These are phyloP conservation scores for Limnothrissa miodon DNA, from an alignment of 2,113 vertebrate genomes.

Conservation along the genomic window DNA sequence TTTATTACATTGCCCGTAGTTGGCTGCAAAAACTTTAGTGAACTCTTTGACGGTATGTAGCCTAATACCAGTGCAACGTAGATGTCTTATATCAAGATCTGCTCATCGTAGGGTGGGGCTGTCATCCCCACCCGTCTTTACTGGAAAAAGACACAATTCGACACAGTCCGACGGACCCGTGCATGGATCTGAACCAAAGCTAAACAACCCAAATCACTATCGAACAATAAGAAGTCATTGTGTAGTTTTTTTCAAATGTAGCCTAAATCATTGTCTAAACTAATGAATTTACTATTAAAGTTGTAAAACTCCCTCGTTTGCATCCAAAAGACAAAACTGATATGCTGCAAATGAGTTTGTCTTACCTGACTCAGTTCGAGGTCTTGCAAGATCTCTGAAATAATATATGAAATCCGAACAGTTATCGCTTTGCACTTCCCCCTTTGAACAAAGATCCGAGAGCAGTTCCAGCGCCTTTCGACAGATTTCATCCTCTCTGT, in stretches of 20 bases:
- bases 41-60: neutral
- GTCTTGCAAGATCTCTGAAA: slow-evolving; percentile 88
- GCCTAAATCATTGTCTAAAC: neutral
- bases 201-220: neutral
- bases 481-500: slow-evolving; percentile 97
- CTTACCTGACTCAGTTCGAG: slow-evolving; percentile 89
- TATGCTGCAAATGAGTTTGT: neutral
- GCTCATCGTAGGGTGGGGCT: slow-evolving; percentile 4
- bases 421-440: slow-evolving; percentile 90
- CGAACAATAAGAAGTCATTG: neutral
- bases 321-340: neutral
- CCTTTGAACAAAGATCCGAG: slow-evolving; percentile 90
- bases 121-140: neutral
- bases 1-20: neutral
- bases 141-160: neutral
- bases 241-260: neutral
- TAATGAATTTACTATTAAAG: neutral
- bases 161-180: neutral
- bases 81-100: neutral
- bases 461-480: slow-evolving; percentile 94
- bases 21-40: neutral
- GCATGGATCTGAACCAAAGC: neutral
- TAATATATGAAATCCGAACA: slow-evolving; percentile 94
- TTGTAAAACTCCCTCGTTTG: neutral
- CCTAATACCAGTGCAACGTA: neutral